Base-by-base conservation (phyloP, 2,888 invertebrate genomes). In the Sceliomorpha sp. region DNA sequence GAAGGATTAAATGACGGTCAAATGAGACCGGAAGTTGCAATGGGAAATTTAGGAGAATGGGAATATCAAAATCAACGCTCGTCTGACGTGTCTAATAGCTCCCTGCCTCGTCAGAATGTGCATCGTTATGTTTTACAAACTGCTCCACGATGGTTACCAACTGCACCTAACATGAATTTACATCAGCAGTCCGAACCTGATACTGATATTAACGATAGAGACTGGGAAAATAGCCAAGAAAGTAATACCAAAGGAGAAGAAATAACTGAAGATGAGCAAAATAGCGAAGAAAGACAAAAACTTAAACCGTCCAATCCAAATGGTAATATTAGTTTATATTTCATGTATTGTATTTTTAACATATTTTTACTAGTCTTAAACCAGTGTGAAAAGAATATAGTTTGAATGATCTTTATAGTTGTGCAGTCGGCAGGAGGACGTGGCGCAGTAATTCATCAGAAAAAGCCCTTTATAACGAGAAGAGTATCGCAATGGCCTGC, bases 1-100 rank as follows among this genome's bases (percentile, higher is more conserved):
- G 15, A 39, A 7, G 4, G n/a, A n/a, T n/a, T n/a, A n/a, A n/a
- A n/a, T n/a, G 92, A 92, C 68, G 90, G 91, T 80, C 92, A 92
- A 81, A 89, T 92, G 37, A 91, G 60, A 6, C 42, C 90, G 15
- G 92, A 92, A 81, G 91, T 91, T 77, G 91, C 91, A 75, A 91
- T 89, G 72, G 89, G 89, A 87, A 72, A 75, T 51, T 31, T 77
- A 5, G 71, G 73, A 7, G 76, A 78, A 7, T 82, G 80, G 80
- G 73, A 73, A 29, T 75, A 76, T 36, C 76, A 59, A 51, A 72
- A 69, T 36, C 75, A 74, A 13, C 62, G 69, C 32, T 44, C 67
- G 3, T 34, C 53, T 1, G 26, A 24, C 1, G 4, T 8, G 8
- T 4, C 39, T 12, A 37, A 47, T 10, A 45, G 24, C 12, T 10